These are phyloP conservation scores for Tyrannus savana DNA, from an alignment of 2,113 vertebrate genomes.

Conservation along the genomic window DNA sequence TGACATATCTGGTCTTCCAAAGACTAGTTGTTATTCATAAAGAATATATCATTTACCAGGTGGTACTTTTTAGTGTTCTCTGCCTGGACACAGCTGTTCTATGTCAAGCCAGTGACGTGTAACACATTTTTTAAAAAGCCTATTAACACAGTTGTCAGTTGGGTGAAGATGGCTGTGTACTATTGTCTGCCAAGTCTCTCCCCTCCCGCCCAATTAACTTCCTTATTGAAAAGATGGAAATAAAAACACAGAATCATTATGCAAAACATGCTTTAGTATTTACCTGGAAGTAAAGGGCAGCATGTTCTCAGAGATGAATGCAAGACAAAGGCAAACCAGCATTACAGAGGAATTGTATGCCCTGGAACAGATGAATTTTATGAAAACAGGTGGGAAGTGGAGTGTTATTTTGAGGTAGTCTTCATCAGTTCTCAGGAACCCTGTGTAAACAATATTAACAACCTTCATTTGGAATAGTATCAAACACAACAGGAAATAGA, in stretches of 20 bases:
- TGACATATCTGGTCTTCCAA: neutral
- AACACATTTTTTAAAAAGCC: slow-evolving; percentile 62
- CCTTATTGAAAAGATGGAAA: slow-evolving; percentile 61
- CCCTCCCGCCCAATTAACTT: slow-evolving; percentile 17
- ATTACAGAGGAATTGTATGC: neutral
- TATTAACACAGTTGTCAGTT: slow-evolving; percentile 46
- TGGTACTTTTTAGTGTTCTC: slow-evolving; percentile 44
- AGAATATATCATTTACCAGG: slow-evolving; percentile 33
- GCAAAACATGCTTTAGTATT: slow-evolving; percentile 36
- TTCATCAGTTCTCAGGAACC: neutral
- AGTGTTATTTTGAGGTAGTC: neutral
- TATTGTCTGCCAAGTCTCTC: slow-evolving; percentile 64
- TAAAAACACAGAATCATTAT: slow-evolving; percentile 51
- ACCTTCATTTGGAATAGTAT: neutral
- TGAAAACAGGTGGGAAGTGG: neutral
- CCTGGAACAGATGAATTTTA: neutral
- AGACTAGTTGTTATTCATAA: neutral
- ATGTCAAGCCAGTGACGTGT: slow-evolving; percentile 57
- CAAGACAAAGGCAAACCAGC: neutral
- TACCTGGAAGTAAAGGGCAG: slow-evolving; percentile 59
- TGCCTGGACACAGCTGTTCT: slow-evolving; percentile 49
- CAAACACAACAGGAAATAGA: slow-evolving; percentile 39
- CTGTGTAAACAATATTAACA: neutral
- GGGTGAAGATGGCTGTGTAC: slow-evolving; percentile 50
- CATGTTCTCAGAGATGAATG: neutral